Conservation (phyloP, 1,140 invertebrate genomes). For the Theocolax elegans region DNA sequence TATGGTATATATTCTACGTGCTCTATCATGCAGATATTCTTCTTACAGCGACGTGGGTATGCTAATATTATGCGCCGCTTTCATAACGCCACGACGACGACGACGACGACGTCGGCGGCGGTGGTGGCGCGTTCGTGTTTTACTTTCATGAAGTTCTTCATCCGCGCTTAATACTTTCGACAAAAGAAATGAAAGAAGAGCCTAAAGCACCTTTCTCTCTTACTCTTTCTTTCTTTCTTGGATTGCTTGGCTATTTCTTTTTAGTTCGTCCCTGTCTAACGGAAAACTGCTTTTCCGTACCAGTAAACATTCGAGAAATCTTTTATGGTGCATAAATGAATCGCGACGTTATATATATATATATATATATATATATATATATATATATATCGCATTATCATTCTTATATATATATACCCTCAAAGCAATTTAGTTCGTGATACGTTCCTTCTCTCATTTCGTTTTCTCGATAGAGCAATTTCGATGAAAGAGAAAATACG, state of each 20-base stretch:
- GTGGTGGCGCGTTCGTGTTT: constrained; percentile 37
- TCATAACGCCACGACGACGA: constrained; percentile 48
- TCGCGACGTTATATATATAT: neutral
- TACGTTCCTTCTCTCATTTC: neutral
- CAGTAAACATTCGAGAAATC: constrained; percentile 42
- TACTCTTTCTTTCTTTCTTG: neutral
- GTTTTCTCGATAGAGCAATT: neutral
- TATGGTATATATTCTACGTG: constrained; percentile 48
- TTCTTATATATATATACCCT: neutral
- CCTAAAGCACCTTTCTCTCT: neutral
- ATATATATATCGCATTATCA: neutral
- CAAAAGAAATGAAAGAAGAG: constrained; percentile 40
- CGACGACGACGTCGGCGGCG: neutral
- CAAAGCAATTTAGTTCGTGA: neutral
- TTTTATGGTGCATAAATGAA: constrained; percentile 28
- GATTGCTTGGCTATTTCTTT: no score
- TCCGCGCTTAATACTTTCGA: constrained; percentile 49
- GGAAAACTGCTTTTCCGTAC: constrained; percentile 40
- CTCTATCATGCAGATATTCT: constrained; percentile 56
- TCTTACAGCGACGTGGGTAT: constrained; percentile 48
- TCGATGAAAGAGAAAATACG: constrained; percentile 14
- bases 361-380: neutral
- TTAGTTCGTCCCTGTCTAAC: constrained; percentile 21
- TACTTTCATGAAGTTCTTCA: constrained; percentile 53
- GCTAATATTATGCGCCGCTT: constrained; percentile 57